Percentiles rank a stretch among this genome's conserved stretches.
Conservation (phyloP, 2,797 vertebrate genomes). For the Hipposideros larvatus region DNA sequence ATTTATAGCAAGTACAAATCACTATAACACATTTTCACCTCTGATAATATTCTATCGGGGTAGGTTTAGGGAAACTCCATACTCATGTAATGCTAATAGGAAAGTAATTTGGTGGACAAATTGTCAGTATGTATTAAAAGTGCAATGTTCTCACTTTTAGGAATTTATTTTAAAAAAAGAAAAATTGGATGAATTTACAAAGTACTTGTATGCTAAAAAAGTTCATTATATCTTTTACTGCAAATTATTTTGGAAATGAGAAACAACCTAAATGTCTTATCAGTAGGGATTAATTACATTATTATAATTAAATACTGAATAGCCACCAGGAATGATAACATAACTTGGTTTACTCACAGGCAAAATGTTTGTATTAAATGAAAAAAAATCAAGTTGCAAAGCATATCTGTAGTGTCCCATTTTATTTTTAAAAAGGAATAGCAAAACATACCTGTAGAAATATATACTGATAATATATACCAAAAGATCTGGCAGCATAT, state of each 20-base stretch:
- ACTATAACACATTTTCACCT: not conserved
- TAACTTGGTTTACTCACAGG: not conserved
- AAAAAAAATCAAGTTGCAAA: not conserved
- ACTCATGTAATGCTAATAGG: not conserved
- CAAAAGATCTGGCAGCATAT: not conserved
- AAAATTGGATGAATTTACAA: conserved; percentile 6
- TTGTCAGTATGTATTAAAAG: conserved; percentile 16
- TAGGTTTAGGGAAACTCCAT: not conserved
- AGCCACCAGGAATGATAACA: not conserved
- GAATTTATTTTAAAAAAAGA: conserved; percentile 55
- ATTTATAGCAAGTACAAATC: not conserved
- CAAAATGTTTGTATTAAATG: conserved; percentile 22
- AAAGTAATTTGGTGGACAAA: conserved; percentile 26
- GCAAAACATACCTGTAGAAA: not conserved
- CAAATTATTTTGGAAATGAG: conserved; percentile 55
- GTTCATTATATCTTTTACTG: not conserved
- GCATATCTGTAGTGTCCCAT: not conserved
- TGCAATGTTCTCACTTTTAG: not conserved
- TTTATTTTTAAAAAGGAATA: conserved; percentile 12
- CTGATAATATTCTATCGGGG: not conserved
- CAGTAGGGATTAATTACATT: not conserved
- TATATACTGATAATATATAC: not conserved
- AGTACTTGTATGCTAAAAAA: conserved; percentile 21
- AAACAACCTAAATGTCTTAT: conserved; percentile 27
- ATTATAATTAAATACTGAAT: conserved; percentile 21